Conservation (phyloP, 2,888 invertebrate genomes). For the Allolobophora icterica region DNA sequence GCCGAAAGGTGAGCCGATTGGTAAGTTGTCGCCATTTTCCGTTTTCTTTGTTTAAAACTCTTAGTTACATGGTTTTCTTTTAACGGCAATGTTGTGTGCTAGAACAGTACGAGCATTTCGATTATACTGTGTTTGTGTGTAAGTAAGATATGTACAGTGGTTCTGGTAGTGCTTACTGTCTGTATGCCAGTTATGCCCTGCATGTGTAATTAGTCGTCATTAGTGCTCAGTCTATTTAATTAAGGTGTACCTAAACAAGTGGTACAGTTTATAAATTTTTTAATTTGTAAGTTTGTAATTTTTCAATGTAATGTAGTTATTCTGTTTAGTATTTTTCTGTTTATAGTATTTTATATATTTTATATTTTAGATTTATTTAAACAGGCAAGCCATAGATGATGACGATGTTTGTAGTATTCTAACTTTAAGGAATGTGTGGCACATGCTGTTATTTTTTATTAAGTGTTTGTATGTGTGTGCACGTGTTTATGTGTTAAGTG, state of each 20-base stretch:
- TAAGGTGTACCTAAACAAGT: neutral
- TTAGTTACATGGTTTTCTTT: neutral
- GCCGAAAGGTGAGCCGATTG: conserved; percentile 75
- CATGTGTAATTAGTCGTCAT: neutral
- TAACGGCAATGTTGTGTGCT: neutral
- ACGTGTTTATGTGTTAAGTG: neutral
- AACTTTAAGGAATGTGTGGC: neutral
- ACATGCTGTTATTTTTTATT: neutral
- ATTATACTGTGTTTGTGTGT: neutral
- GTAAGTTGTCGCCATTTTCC: conserved; percentile 11
- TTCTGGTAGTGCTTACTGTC: neutral
- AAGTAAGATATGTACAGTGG: neutral
- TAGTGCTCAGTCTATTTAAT: neutral
- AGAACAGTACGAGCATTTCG: neutral
- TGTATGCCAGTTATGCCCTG: neutral
- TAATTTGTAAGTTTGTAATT: too few species aligned
- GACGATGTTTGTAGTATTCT: neutral
- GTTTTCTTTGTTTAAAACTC: conserved; percentile 31
- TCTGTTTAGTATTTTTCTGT: neutral
- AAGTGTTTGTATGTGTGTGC: neutral
- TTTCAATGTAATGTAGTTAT: neutral
- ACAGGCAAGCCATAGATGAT: neutral
- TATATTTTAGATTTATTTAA: too few species aligned
- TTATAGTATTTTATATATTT: too few species aligned
- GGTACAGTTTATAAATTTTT: neutral